Base-by-base conservation (phyloP, 2,797 vertebrate genomes). In the Mus spretus region DNA sequence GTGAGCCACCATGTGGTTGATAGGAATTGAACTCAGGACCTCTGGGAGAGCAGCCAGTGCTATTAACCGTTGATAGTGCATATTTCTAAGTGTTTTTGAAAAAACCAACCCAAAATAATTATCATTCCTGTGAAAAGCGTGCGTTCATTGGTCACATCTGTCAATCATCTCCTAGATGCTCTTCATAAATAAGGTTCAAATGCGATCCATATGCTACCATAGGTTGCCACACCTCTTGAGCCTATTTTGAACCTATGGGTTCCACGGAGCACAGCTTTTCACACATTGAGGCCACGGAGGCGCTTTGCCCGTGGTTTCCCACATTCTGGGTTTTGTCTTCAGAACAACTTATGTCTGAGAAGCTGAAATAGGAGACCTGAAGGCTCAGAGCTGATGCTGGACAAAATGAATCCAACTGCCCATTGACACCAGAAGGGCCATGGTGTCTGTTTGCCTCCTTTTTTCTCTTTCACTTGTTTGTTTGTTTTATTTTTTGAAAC, bases 291-390 rank as follows among this genome's bases (percentile, higher is more conserved):
- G 80, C 80, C 44, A 34, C 1, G 11, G 17, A 89, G 85, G 44
- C 59, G 50, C 78, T 89, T 92, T 59, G 75, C 55, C 82, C 31
- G 31, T 70, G 83, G 55, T 50, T 87, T 88, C 92, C 81, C 78
- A 86, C 44, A 89, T 75, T 90, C 81, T 75, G 82, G 34, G 70
- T 89, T 88, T 78, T 88, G 50, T 87, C 47, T 24, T 82, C 77
- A 22, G 10, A 61, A 31, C 63, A 89, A 24, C 80, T 91, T 59
- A n/a, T 93, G 90, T 78, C 95, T 77, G 57, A 94, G 93, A 92
- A 80, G 53, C 47, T n/a, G 77, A 61, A 22, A 78, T 53, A 37
- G 0, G 19, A 89, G 63, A 22, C 59, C 81, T 80, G 57, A 91
- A 94, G 80, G 84, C n/a, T 93, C 83, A 47, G 70, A 24, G 53